A percentile compares a stretch with the other conserved stretches of the same genome.
Evolutionary conservation across 2,113 vertebrate genomes (phyloP).

Genomic region (Tragelaphus scriptus): DNA sequence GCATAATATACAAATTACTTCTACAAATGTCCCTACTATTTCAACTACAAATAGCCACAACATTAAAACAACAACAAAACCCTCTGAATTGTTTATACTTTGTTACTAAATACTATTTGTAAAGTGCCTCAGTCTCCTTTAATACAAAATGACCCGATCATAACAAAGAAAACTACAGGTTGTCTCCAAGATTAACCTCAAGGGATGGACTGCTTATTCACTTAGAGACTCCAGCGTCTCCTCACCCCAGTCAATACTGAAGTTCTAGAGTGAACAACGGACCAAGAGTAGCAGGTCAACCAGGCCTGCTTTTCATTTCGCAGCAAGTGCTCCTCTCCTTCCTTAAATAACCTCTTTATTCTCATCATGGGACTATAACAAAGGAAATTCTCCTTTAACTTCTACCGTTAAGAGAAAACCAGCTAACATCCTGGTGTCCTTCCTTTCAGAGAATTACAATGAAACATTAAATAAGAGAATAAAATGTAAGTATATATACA

Average conservation of each 20-base stretch:
- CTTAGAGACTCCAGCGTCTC: neutral
- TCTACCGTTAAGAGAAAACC: neutral
- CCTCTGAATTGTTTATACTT: neutral
- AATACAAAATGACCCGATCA: neutral
- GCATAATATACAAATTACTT: neutral
- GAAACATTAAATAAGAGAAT: neutral
- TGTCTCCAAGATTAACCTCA: neutral
- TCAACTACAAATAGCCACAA: neutral
- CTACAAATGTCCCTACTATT: neutral
- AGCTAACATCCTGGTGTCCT: neutral
- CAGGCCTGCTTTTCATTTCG: neutral
- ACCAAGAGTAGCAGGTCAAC: accelerated
- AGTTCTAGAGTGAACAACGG: neutral
- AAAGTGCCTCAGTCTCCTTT: neutral
- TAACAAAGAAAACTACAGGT: neutral
- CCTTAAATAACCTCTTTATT: neutral
- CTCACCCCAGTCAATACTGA: accelerated
- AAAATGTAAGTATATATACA: neutral
- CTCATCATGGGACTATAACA: neutral
- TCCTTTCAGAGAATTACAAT: neutral
- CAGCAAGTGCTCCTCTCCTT: neutral
- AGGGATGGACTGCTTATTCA: neutral
- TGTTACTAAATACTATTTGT: neutral
- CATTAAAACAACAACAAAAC: neutral
- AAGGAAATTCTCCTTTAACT: neutral